Evolutionary conservation across 23 tunicate species (phyloP).

Genomic region (Halocynthia roretzi): DNA sequence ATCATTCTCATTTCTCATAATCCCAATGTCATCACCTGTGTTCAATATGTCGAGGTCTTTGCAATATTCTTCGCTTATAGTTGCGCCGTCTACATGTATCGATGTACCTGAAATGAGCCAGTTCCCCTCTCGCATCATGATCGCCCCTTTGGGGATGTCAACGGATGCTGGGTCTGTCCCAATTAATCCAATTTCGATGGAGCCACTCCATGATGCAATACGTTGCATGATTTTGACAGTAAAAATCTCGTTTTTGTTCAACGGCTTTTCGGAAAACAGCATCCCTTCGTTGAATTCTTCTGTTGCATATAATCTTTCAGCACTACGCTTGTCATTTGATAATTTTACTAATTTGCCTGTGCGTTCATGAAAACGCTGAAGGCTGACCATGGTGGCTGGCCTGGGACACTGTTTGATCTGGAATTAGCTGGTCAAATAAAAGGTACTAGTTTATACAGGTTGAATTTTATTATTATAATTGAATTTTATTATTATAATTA

Average conservation of each 20-base stretch:
- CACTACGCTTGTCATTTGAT: background rate
- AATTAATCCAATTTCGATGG: conserved; percentile 3
- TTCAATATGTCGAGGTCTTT: background rate
- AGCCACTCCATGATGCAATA: conserved; percentile 3
- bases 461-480: no score
- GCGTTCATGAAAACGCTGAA: background rate
- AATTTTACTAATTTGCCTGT: background rate
- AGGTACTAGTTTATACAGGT: no score
- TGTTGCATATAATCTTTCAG: background rate
- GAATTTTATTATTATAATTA: no score
- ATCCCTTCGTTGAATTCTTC: conserved; percentile 8
- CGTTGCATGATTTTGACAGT: background rate
- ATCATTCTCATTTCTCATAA: conserved; percentile 6
- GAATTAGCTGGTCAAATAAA: no score
- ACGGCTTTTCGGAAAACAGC: conserved; percentile 11
- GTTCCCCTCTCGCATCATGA: background rate
- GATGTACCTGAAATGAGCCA: conserved; percentile 7
- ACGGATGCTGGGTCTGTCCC: background rate
- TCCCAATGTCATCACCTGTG: background rate
- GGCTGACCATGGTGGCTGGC: no score
- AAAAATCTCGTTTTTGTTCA: conserved; percentile 3
- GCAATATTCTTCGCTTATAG: conserved; percentile 2
- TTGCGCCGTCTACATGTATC: background rate
- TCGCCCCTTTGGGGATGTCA: conserved; percentile 1
- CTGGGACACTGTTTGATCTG: no score